These are phyloP conservation scores for Cephalopterus ornatus DNA, from an alignment of 2,113 vertebrate species.

Conservation along the genomic window DNA sequence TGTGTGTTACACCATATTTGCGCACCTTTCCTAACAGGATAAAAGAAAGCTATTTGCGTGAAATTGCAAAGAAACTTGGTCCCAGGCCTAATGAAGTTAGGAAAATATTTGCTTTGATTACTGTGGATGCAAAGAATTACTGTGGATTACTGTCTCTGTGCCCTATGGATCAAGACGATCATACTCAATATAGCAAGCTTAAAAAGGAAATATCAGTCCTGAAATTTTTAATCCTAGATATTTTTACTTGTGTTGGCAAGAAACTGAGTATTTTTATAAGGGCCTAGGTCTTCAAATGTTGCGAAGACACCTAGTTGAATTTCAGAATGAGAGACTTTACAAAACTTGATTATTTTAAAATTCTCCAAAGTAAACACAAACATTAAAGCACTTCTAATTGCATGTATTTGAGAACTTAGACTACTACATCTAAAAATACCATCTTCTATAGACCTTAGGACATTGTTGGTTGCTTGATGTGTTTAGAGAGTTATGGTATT, in stretches of 20 bases:
- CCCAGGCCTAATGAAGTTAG: not conserved
- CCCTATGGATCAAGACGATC: not conserved
- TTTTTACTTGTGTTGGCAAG: not conserved
- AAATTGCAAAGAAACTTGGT: not conserved
- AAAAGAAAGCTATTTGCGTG: not conserved
- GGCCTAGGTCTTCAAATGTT: not conserved
- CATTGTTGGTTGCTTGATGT: not conserved
- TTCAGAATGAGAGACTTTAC: not conserved
- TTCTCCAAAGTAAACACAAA: not conserved
- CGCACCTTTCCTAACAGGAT: not conserved
- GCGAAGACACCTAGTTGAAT: not conserved
- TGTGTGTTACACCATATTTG: not conserved
- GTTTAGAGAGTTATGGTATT: not conserved
- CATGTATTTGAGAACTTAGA: not conserved
- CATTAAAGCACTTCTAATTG: not conserved
- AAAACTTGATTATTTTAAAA: not conserved
- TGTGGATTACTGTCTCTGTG: not conserved
- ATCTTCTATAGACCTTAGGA: not conserved
- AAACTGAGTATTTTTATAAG: not conserved
- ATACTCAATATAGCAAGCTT: not conserved
- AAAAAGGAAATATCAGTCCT: not conserved
- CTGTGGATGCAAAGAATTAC: not conserved
- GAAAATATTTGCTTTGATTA: not conserved
- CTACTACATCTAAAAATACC: not conserved
- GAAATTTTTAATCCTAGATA: not conserved